Base-by-base conservation (phyloP, 2,797 vertebrate genomes). In the Acanthiza pusilla region DNA sequence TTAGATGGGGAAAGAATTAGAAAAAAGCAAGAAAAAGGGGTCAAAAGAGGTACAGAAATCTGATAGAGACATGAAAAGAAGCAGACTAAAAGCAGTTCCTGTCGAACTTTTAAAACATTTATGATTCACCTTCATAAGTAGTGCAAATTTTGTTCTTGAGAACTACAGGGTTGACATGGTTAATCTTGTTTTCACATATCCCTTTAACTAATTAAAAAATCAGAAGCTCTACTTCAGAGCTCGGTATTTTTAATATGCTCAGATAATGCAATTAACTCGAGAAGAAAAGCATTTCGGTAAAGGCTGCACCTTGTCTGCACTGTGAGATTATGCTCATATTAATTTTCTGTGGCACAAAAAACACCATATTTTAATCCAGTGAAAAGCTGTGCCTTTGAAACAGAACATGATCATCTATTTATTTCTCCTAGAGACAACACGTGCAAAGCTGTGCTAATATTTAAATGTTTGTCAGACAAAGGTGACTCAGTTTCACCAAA, bases 141-240 rank as follows among this genome's bases (percentile, higher is more conserved):
- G 61, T 45, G 61, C 51, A 89, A 74, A 68, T 83, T 81, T 63
- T 84, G 43, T 63, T 86, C 88, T 62, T 60, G 62, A 84, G 73
- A 86, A 76, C 82, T 77, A 89, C 58, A 87, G 75, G 61, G 67
- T 50, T 61, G 72, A 79, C 89, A 71, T n/a, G 42, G 91, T 95
- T 96, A 94, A 95, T 93, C 94, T 86, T 95, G 85, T 92, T 96
- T 95, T 84, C 94, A 90, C 62, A 90, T 93, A 96, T 92, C 87
- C 92, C 67, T 94, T 96, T 97, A 96, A 94, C 93, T 96, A 94
- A 96, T 96, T 91, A 93, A 96, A 95, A 96, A 96, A 87, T 91
- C 92, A 95, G 73, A 80, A 96, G 89, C 80, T 92, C 57, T 95
- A 89, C 75, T 96, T 93, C 83, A 81, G 73, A 92, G 89, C 85